Evolutionary conservation across 2,888 invertebrate species (phyloP).

Genomic region (Macrosoma leucophasiata): DNA sequence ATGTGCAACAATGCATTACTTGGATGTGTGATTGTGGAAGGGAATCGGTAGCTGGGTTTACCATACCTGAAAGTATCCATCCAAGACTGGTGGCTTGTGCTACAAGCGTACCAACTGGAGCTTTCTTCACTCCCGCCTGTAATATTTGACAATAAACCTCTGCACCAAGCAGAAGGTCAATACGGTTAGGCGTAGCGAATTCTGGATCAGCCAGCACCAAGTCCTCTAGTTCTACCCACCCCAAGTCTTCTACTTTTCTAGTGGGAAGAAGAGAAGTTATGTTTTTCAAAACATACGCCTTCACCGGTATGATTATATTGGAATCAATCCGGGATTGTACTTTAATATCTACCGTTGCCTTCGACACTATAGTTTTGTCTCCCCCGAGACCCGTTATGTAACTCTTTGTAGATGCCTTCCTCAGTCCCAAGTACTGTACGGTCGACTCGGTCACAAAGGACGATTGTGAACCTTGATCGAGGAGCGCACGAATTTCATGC

Average conservation of each 20-base stretch:
- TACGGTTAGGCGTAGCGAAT: constrained; percentile 8
- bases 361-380: constrained; percentile 10
- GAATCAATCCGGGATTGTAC: constrained; percentile 18
- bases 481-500: constrained; percentile 5
- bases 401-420: constrained; percentile 5
- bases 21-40: too few relatives aligned
- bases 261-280: too few relatives aligned
- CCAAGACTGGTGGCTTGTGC: constrained; percentile 15
- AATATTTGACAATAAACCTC: constrained; percentile 12
- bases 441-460: constrained; percentile 15
- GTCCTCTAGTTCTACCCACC: too few relatives aligned
- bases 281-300: constrained; percentile 11
- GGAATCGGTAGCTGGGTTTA: too few relatives aligned
- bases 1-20: too few relatives aligned
- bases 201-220: constrained; percentile 18
- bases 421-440: constrained; percentile 13
- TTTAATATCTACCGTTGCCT: constrained; percentile 17
- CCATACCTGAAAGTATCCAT: constrained; percentile 18
- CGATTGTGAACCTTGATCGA: constrained; percentile 16
- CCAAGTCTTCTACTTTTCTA: too few relatives aligned
- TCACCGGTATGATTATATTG: constrained; percentile 3
- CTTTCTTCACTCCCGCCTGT: constrained; percentile 9
- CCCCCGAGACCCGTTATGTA: constrained; percentile 14
- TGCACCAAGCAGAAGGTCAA: constrained; percentile 17
- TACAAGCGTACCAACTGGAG: constrained; percentile 3